These are phyloP conservation scores for Eidolon dupreanum DNA, from an alignment of 2,797 vertebrate genomes.

Conservation along the genomic window DNA sequence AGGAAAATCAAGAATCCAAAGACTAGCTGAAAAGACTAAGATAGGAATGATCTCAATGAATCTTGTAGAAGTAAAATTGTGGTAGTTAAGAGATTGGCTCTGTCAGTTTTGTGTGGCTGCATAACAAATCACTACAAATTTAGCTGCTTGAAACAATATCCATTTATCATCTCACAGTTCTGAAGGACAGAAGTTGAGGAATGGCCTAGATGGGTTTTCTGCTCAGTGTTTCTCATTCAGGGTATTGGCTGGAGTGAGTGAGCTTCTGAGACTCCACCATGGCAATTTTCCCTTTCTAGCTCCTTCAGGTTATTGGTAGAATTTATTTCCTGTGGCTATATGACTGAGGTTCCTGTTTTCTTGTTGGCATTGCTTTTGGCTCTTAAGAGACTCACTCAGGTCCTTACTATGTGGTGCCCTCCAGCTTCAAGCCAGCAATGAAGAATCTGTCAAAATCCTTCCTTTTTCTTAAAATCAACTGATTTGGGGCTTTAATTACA, in stretches of 20 bases:
- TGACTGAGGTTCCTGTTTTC: neutral
- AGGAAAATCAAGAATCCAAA: neutral
- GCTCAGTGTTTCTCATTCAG: neutral
- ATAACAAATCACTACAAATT: neutral
- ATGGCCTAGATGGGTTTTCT: neutral
- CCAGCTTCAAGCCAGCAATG: neutral
- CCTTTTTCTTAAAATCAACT: slow-evolving; percentile 39
- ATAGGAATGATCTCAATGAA: neutral
- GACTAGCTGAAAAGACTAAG: neutral
- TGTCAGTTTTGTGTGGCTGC: neutral
- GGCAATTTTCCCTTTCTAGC: neutral
- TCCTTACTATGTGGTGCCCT: no score
- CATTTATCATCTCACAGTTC: neutral
- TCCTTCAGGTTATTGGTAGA: neutral
- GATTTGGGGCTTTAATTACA: slow-evolving; percentile 52
- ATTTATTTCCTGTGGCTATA: neutral
- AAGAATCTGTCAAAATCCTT: neutral
- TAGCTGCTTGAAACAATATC: neutral
- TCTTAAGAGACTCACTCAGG: neutral
- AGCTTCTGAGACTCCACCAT: neutral
- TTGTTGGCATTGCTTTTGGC: neutral
- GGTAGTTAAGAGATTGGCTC: neutral
- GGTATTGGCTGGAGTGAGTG: neutral
- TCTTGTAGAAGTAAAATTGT: neutral
- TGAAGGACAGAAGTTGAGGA: neutral